phyloP scores from a whole-genome alignment of 1,140 invertebrate genomes.

The Zaprionus inermis region DNA sequence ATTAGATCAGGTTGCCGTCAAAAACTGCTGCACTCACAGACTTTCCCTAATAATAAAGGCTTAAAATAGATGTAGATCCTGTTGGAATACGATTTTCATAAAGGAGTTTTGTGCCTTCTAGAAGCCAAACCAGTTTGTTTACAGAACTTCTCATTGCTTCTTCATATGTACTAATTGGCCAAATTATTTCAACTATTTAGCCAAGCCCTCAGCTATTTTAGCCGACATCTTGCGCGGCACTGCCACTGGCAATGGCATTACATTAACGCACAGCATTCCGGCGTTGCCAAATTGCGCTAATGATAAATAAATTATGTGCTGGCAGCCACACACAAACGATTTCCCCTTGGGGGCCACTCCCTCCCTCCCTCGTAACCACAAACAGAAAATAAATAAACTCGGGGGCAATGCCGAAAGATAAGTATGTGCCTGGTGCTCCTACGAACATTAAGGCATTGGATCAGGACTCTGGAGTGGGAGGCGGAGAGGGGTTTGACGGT shows the following conservation, averaged over 20 bases:
- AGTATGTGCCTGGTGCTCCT: conserved; percentile 65
- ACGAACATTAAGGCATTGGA: conserved; percentile 47
- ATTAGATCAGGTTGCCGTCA: background rate
- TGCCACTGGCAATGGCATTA: background rate
- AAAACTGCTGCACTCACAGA: no score
- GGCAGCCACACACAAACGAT: conserved; percentile 66
- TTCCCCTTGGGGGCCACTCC: background rate
- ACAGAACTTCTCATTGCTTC: background rate
- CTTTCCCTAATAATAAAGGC: no score
- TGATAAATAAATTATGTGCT: conserved; percentile 81
- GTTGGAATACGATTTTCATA: no score
- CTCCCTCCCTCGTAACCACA: conserved; percentile 52
- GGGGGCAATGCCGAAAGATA: conserved; percentile 69
- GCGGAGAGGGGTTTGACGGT: background rate
- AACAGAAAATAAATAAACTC: conserved; percentile 80
- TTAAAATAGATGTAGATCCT: no score
- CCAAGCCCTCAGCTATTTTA: conserved; percentile 52
- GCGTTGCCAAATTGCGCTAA: conserved; percentile 75
- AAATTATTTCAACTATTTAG: conserved; percentile 79
- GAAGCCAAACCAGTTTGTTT: background rate
- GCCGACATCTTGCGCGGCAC: conserved; percentile 28
- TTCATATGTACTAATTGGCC: conserved; percentile 59
- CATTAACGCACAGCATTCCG: conserved; percentile 45
- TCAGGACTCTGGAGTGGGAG: background rate
- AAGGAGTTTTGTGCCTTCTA: no score